A percentile compares a stretch with the other conserved stretches of the same genome.
phyloP scores from a whole-genome alignment of 2,888 invertebrate species.

The Pristionchus exspectatus region DNA sequence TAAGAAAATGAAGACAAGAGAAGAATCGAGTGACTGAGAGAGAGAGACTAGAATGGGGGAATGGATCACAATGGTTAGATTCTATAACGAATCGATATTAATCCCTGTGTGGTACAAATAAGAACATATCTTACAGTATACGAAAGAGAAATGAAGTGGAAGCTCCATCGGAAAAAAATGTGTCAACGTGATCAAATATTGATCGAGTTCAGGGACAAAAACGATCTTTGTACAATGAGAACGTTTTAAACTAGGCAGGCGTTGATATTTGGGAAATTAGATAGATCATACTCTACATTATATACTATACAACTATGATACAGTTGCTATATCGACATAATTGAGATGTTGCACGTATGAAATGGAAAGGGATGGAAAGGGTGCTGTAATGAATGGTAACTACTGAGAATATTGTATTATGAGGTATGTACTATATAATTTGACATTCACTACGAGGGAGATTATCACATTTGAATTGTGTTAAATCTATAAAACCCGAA shows the following conservation, averaged over 20 bases:
- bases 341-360: conserved; percentile 19
- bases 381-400: conserved; percentile 4
- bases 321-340: conserved; percentile 20
- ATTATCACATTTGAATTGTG: conserved; percentile 39
- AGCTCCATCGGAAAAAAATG: not conserved
- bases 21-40: not conserved
- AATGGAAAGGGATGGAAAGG: not conserved
- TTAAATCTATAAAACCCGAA: not conserved
- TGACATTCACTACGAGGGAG: conserved; percentile 7
- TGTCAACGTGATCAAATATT: conserved; percentile 12
- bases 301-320: conserved; percentile 4
- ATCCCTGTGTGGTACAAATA: not conserved
- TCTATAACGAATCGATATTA: conserved; percentile 5
- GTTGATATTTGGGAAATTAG: not conserved
- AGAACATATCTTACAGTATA: not conserved
- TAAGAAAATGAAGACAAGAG: not conserved
- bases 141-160: not conserved
- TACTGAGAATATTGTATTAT: not conserved
- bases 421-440: not conserved
- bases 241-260: not conserved
- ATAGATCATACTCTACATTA: conserved; percentile 8
- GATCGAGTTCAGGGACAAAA: not conserved
- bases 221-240: not conserved
- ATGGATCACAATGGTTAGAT: not conserved
- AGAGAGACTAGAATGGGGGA: not conserved